Percentiles rank a stretch among this genome's conserved stretches.
Conservation (phyloP, 2,888 invertebrate species). For the Eupithecia exiguata region DNA sequence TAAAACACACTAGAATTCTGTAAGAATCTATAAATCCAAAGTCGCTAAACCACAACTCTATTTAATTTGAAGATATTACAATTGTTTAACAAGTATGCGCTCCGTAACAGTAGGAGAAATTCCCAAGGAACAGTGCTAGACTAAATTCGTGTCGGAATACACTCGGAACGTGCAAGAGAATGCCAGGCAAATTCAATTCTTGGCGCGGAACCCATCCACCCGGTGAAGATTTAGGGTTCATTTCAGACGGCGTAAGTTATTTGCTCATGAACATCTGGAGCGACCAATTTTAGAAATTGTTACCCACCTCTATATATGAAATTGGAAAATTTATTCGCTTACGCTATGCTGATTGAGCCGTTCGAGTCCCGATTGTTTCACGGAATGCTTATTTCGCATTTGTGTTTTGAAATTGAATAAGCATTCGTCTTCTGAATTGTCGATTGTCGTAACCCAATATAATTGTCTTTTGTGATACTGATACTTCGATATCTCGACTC, state of each 20-base stretch:
- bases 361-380: constrained; percentile 34
- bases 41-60: not conserved
- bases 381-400: constrained; percentile 26
- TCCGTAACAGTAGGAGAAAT: constrained; percentile 35
- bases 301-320: constrained; percentile 43
- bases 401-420: constrained; percentile 31
- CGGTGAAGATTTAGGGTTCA: constrained; percentile 78
- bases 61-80: constrained; percentile 31
- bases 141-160: constrained; percentile 41
- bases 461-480: constrained; percentile 2
- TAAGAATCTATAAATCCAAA: constrained; percentile 7
- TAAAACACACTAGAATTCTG: not conserved
- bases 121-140: constrained; percentile 43
- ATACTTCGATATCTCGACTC: not conserved
- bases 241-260: constrained; percentile 76
- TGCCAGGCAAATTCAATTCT: constrained; percentile 76
- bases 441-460: constrained; percentile 7
- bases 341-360: constrained; percentile 38
- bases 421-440: constrained; percentile 7
- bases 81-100: constrained; percentile 26
- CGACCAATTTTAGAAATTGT: constrained; percentile 47
- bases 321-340: constrained; percentile 43
- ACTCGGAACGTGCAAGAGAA: constrained; percentile 46
- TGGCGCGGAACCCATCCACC: constrained; percentile 69
- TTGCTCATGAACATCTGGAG: constrained; percentile 78